phyloP scores from a whole-genome alignment of 2,113 vertebrate species.

The Pseudois nayaur region DNA sequence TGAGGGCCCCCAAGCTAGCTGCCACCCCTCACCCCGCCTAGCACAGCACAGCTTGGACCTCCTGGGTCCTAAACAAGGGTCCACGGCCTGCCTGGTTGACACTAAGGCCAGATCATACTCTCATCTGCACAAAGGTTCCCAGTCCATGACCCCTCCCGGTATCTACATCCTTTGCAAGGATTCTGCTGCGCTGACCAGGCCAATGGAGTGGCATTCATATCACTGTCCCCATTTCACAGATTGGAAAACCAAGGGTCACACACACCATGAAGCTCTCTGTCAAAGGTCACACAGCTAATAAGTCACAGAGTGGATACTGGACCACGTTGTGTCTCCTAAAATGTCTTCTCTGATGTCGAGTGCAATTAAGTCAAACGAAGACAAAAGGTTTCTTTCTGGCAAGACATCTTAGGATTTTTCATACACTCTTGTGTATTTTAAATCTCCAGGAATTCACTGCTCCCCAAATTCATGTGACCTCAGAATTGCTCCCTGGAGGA shows the following conservation, averaged over 20 bases:
- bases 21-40: neutral
- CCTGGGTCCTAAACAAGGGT: neutral
- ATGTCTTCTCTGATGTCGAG: neutral
- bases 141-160: neutral
- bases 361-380: neutral
- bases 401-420: neutral
- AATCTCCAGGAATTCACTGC: no score
- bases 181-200: neutral
- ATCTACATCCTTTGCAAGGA: neutral
- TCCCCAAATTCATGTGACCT: neutral
- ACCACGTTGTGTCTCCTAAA: neutral
- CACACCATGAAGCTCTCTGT: neutral
- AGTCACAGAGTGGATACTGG: neutral
- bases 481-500: neutral
- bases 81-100: rapidly evolving
- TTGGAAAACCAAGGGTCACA: neutral
- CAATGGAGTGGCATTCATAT: neutral
- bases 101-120: neutral
- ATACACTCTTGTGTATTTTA: neutral
- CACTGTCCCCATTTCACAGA: neutral
- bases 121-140: neutral
- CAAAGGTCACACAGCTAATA: neutral
- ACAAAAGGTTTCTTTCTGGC: neutral
- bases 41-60: neutral
- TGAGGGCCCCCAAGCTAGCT: neutral